A percentile compares a stretch with the other conserved stretches of the same genome.
These are phyloP conservation scores for Ctenopoma multispine DNA, from an alignment of 2,797 vertebrate genomes.

Conservation along the genomic window DNA sequence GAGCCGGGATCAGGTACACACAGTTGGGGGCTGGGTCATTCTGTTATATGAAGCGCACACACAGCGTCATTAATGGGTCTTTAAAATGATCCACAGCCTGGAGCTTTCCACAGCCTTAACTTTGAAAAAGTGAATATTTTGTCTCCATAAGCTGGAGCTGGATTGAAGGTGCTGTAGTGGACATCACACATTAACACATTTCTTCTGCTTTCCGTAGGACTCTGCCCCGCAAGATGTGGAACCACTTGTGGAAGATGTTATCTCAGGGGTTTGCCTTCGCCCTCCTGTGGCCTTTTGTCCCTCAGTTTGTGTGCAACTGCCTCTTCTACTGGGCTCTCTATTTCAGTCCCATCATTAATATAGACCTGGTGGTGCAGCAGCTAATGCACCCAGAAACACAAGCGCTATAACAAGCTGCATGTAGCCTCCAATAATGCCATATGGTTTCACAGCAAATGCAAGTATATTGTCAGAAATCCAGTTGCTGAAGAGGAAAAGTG, in stretches of 20 bases:
- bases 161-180: neutral
- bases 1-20: constrained; percentile 86
- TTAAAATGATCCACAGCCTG: neutral
- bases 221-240: constrained; percentile 89
- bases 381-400: constrained; percentile 90
- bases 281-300: constrained; percentile 93
- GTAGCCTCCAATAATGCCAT: neutral
- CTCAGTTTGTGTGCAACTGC: constrained; percentile 95
- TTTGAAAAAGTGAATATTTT: neutral
- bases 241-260: constrained; percentile 90
- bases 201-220: constrained; percentile 77
- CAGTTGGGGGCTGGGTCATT: neutral
- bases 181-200: neutral
- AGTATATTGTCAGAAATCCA: constrained; percentile 10
- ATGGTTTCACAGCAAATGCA: constrained; percentile 30
- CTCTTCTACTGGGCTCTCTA: constrained; percentile 97
- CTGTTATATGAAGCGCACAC: neutral
- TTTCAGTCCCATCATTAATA: constrained; percentile 94
- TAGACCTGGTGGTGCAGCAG: constrained; percentile 92
- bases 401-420: constrained; percentile 70
- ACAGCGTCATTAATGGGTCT: neutral
- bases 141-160: neutral
- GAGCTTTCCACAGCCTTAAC: neutral
- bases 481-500: constrained; percentile 24
- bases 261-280: constrained; percentile 91